phyloP scores from a whole-genome alignment of 2,888 invertebrate genomes.

The Pyrocoelia pectoralis region DNA sequence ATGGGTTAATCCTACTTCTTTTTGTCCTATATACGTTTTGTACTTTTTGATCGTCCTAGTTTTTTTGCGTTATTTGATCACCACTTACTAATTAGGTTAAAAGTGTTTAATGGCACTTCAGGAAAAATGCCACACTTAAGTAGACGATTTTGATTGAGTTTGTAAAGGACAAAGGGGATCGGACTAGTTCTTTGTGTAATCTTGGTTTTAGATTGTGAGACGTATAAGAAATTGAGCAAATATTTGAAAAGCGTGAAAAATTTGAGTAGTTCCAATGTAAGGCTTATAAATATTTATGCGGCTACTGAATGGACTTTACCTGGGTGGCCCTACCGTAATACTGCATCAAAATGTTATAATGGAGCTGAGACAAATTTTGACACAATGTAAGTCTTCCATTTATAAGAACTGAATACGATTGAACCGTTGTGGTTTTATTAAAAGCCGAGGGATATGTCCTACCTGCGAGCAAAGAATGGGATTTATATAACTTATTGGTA shows the following conservation, averaged over 20 bases:
- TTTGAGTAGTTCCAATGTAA: slow-evolving; percentile 24
- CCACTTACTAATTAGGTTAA: slow-evolving; percentile 7
- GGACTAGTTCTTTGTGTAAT: no score
- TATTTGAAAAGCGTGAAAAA: slow-evolving; percentile 22
- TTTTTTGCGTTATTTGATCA: slow-evolving; percentile 7
- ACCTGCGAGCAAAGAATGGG: background rate
- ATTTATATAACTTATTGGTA: background rate
- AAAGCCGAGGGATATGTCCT: background rate
- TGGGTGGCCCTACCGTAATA: slow-evolving; percentile 31
- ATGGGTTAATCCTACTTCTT: background rate
- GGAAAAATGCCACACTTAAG: background rate
- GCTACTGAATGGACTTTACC: slow-evolving; percentile 26
- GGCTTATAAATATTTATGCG: slow-evolving; percentile 37
- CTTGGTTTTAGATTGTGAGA: no score
- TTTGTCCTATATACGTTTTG: background rate
- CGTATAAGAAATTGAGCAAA: background rate
- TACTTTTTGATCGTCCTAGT: background rate
- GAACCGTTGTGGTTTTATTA: background rate
- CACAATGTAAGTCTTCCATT: slow-evolving; percentile 25
- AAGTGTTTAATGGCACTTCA: background rate
- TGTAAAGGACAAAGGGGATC: background rate
- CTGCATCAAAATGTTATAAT: slow-evolving; percentile 27
- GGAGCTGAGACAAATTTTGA: slow-evolving; percentile 33
- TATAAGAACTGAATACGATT: slow-evolving; percentile 11
- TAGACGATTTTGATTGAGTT: background rate